Evolutionary conservation across 2,113 vertebrate genomes (phyloP), one percentile per base, ranked within the genome.

Genomic region (Pyxicephalus adspersus): DNA sequence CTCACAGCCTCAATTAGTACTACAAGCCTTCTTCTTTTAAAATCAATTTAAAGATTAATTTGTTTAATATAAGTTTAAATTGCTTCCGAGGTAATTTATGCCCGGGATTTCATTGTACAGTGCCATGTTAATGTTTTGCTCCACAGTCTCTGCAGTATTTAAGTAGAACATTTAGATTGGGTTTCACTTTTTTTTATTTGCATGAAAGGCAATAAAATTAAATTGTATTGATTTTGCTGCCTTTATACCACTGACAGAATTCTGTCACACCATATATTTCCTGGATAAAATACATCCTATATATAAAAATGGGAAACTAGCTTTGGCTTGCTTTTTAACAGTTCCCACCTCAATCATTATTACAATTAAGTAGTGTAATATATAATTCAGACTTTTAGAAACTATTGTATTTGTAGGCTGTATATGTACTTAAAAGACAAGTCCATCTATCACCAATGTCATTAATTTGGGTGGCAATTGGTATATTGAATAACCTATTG

Each of bases 21-120:
- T 66, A 57, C 76, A 23, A 67, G 76, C 64, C 76, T 78, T 31
- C 63, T 78, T 67, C 76, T 45, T 67, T 78, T 78, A 78, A 66
- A 78, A 78, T 78, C 76, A 78, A 78, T 78, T 78, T 78, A 78
- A 78, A 78, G 76, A 78, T 78, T 67, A 54, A 78, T 78, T 78
- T 78, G 76, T 78, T 78, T 78, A 78, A 78, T 78, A 78, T 78
- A 78, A 78, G 51, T 78, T 78, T 78, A 78, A 68, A 78, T 78
- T 78, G 76, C 64, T 68, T 57, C 28, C 50, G 31, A 65, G 76
- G 65, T 67, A 78, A 78, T 78, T 78, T 67, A 78, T 78, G 76
- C 28, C 29, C 38, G 28, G 64, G 52, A 45, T 68, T 66, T 67
- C 64, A 45, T 58, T 67, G 76, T 78, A 78, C 64, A 67, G 64